Evolutionary conservation across 2,113 vertebrate genomes (phyloP).

Genomic region (Pyrgilauda ruficollis): DNA sequence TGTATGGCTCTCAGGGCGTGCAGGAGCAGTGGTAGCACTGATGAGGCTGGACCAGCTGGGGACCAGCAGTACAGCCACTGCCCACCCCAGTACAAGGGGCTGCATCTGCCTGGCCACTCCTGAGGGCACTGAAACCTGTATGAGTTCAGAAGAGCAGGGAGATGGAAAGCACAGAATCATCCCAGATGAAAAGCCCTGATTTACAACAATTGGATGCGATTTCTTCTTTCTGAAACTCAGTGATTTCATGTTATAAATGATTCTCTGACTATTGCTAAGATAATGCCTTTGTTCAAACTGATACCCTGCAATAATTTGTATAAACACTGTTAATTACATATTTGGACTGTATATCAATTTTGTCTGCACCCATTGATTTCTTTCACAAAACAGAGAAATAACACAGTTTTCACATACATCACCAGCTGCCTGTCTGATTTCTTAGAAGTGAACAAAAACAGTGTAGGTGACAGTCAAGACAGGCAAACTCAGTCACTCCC

Average conservation of each 20-base stretch:
- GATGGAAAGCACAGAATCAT: neutral
- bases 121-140: neutral
- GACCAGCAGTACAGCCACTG: neutral
- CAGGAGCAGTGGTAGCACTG: neutral
- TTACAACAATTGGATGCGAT: neutral
- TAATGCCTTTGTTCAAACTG: neutral
- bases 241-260: neutral
- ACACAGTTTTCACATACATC: neutral
- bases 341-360: neutral
- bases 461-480: neutral
- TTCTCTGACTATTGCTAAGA: neutral
- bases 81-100: neutral
- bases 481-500: neutral
- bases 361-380: neutral
- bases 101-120: neutral
- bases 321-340: constrained; percentile 8
- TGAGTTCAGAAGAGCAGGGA: neutral
- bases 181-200: neutral
- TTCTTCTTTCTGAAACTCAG: neutral
- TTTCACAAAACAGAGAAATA: neutral
- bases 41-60: neutral
- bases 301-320: neutral
- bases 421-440: neutral
- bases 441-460: neutral
- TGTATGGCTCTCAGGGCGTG: neutral